phyloP scores from a whole-genome alignment of 2,888 invertebrate species.

The Conchocele bisecta region DNA sequence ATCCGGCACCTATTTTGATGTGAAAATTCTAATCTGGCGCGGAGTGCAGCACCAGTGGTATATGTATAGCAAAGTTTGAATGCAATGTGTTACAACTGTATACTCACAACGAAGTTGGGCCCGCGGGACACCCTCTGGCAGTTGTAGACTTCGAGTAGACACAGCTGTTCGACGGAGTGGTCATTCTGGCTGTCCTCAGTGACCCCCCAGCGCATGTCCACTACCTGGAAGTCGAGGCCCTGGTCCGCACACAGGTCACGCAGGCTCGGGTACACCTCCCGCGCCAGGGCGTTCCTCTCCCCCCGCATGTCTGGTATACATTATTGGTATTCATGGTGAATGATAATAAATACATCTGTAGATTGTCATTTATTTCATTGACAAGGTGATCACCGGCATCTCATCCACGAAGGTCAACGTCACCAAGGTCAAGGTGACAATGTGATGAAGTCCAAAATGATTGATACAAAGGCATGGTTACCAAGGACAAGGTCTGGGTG shows the following conservation, averaged over 20 bases:
- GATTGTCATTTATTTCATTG: neutral
- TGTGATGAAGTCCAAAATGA: no score
- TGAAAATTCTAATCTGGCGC: no score
- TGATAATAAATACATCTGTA: neutral
- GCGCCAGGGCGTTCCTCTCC: conserved; percentile 77
- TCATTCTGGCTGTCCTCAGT: conserved; percentile 78
- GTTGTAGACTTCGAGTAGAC: conserved; percentile 77
- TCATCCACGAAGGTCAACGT: no score
- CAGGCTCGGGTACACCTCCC: conserved; percentile 73
- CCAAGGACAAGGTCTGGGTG: no score
- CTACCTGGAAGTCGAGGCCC: conserved; percentile 79
- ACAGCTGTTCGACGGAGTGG: conserved; percentile 77
- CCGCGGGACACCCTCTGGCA: conserved; percentile 78
- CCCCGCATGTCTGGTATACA: conserved; percentile 72
- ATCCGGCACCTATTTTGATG: no score
- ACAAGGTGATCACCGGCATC: no score
- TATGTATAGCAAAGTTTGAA: no score
- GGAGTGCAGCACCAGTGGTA: no score
- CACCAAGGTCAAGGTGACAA: no score
- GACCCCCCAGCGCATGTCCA: conserved; percentile 81
- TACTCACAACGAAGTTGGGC: conserved; percentile 79
- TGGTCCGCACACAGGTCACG: conserved; percentile 67
- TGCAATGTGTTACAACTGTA: no score
- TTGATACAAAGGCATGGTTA: no score
- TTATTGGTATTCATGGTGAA: no score